Evolutionary conservation across 2,888 invertebrate genomes (phyloP).

Genomic region (Aelia acuminata): DNA sequence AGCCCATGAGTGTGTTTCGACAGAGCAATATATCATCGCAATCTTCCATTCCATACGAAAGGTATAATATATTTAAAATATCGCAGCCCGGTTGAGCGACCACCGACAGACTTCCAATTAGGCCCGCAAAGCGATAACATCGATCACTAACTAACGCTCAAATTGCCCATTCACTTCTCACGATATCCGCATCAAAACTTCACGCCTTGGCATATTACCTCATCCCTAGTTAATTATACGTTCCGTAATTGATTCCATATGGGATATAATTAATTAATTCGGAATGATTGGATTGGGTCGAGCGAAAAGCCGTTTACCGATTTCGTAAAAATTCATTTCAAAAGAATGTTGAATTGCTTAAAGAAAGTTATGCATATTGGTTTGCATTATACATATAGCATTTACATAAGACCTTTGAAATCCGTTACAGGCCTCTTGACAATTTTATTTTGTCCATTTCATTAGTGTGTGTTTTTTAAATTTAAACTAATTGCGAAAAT

Average conservation of each 20-base stretch:
- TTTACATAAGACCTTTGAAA: background rate
- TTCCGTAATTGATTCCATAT: background rate
- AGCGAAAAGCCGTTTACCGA: background rate
- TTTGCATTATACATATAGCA: background rate
- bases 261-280: conserved; percentile 29
- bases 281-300: background rate
- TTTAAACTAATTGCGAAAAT: too few species aligned
- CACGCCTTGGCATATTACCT: background rate
- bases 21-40: background rate
- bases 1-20: background rate
- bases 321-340: background rate
- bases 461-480: too few species aligned
- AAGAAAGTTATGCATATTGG: background rate
- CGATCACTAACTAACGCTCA: background rate
- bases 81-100: background rate
- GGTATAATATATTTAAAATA: conserved; percentile 35
- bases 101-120: background rate
- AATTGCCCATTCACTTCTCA: conserved; percentile 1
- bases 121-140: background rate
- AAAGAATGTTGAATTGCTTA: background rate
- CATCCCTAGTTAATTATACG: background rate
- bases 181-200: background rate
- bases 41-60: background rate
- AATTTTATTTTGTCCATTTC: background rate
- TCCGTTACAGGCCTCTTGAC: background rate